A percentile compares a stretch with the other conserved stretches of the same genome.
These are phyloP conservation scores for Brachionus asplanchnoidis DNA, from an alignment of 1,140 invertebrate genomes.

Conservation along the genomic window DNA sequence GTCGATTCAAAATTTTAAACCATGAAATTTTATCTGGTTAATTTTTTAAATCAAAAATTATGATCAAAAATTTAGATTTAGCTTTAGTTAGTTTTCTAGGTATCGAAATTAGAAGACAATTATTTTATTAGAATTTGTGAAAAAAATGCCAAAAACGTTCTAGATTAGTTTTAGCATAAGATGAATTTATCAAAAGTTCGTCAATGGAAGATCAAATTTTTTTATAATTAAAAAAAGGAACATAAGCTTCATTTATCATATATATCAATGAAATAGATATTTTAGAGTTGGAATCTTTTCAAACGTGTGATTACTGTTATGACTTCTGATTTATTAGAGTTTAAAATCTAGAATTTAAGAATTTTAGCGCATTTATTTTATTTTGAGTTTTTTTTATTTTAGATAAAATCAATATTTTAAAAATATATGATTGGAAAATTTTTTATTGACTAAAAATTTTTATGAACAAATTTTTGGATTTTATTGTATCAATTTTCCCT, in stretches of 20 bases:
- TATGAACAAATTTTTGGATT: slow-evolving; percentile 24
- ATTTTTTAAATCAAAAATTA: too few relatives aligned
- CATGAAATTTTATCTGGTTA: too few relatives aligned
- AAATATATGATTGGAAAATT: not conserved
- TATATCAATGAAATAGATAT: not conserved
- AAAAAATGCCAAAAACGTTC: not conserved
- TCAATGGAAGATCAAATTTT: not conserved
- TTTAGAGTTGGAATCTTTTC: not conserved
- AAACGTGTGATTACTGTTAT: not conserved
- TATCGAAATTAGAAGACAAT: too few relatives aligned
- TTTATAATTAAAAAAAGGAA: not conserved
- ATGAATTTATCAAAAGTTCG: not conserved
- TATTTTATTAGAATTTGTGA: not conserved
- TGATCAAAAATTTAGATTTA: too few relatives aligned
- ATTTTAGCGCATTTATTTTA: not conserved
- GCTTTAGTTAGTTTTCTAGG: too few relatives aligned
- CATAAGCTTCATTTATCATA: not conserved
- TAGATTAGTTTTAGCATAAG: not conserved
- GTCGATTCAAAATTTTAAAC: too few relatives aligned
- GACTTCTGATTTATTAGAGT: not conserved
- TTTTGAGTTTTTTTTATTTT: not conserved
- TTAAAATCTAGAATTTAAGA: too few relatives aligned
- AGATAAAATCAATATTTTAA: not conserved
- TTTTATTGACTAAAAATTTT: not conserved
- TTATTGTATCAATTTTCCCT: not conserved